phyloP scores from a whole-genome alignment of 2,113 vertebrate species.

The Rhea americana region DNA sequence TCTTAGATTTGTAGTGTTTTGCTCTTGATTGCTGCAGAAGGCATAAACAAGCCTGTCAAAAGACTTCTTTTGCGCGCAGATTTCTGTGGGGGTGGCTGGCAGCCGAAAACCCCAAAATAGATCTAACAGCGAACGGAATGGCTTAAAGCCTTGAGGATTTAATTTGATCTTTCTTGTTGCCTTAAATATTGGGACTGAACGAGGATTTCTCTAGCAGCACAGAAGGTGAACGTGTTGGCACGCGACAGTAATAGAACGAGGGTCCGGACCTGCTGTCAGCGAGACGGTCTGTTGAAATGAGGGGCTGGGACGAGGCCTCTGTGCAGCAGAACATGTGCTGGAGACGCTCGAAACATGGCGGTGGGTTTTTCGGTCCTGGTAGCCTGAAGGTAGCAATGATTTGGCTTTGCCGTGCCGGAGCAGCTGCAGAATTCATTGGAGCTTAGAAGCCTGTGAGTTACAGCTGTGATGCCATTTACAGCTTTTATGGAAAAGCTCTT shows the following conservation, averaged over 20 bases:
- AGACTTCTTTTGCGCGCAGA: neutral
- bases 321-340: rapidly evolving
- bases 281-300: constrained; percentile 16
- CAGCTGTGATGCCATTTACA: constrained; percentile 41
- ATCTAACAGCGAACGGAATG: constrained; percentile 27
- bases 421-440: constrained; percentile 52
- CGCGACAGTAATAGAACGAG: constrained; percentile 46
- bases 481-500: constrained; percentile 57
- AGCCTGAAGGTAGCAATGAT: constrained; percentile 70
- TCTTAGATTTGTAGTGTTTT: constrained; percentile 60
- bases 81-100: constrained; percentile 62
- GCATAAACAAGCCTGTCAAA: constrained; percentile 65
- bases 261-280: constrained; percentile 52
- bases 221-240: constrained; percentile 58
- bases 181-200: constrained; percentile 58
- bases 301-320: neutral
- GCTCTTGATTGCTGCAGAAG: constrained; percentile 52
- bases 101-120: constrained; percentile 63
- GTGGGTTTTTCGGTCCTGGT: constrained; percentile 55
- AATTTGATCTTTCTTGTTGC: constrained; percentile 51
- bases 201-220: constrained; percentile 53
- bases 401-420: neutral
- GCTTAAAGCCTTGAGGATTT: constrained; percentile 46
- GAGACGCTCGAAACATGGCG: constrained; percentile 20
- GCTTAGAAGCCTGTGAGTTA: constrained; percentile 32